Evolutionary conservation across 2,888 invertebrate genomes (phyloP).

Genomic region (Labia minor): DNA sequence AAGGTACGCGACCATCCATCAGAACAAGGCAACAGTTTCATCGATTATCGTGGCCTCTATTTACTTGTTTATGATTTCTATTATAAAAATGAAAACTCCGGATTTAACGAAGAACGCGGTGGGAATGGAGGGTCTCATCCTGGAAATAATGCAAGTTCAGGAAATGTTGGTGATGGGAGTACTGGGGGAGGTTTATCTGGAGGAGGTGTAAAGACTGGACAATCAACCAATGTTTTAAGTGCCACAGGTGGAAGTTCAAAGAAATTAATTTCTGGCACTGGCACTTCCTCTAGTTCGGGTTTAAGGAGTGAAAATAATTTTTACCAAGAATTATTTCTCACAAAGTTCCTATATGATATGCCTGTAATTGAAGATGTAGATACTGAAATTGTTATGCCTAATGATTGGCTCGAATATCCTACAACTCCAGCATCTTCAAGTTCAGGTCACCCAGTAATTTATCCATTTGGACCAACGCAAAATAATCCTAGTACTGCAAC

Average conservation of each 20-base stretch:
- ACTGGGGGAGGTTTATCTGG: constrained; percentile 19
- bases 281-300: constrained; percentile 39
- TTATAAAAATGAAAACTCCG: constrained; percentile 39
- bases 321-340: constrained; percentile 36
- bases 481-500: not conserved
- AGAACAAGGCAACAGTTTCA: constrained; percentile 14
- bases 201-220: constrained; percentile 16
- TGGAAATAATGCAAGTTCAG: constrained; percentile 20
- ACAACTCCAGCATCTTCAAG: constrained; percentile 31
- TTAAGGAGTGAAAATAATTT: constrained; percentile 33
- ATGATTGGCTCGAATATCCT: constrained; percentile 34
- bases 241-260: constrained; percentile 31
- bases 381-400: constrained; percentile 29
- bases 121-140: not conserved
- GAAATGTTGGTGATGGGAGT: constrained; percentile 22
- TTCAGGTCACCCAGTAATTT: not conserved
- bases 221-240: constrained; percentile 9
- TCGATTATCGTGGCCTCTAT: constrained; percentile 35
- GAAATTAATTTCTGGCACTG: constrained; percentile 40
- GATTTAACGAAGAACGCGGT: not conserved
- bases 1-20: constrained; percentile 6
- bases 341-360: constrained; percentile 35
- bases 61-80: constrained; percentile 60
- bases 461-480: not conserved
- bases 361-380: constrained; percentile 36